Conservation (phyloP, 2,888 invertebrate species). For the Eretmocerus hayati region DNA sequence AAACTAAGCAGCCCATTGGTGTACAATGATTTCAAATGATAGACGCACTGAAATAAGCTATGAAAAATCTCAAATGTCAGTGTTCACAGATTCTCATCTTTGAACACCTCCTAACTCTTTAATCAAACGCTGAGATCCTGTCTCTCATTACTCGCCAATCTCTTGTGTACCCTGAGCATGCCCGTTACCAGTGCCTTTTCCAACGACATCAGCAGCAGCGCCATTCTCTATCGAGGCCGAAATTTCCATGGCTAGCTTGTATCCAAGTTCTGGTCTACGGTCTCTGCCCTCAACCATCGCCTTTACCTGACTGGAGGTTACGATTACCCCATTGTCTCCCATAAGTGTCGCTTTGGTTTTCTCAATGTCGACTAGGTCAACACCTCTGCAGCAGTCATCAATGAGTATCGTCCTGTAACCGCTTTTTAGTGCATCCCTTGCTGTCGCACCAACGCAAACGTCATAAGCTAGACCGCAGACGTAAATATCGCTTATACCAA, state of each 20-base stretch:
- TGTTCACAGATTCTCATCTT: no score
- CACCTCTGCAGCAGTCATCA: constrained; percentile 87
- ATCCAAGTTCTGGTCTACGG: constrained; percentile 78
- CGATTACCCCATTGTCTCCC: constrained; percentile 72
- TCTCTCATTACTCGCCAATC: no score
- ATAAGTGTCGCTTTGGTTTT: constrained; percentile 70
- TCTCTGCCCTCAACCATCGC: constrained; percentile 85
- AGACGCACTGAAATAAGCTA: no score
- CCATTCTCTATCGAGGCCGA: constrained; percentile 45
- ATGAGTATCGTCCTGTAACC: constrained; percentile 84
- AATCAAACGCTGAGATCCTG: no score
- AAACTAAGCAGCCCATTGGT: no score
- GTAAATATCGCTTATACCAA: constrained; percentile 84
- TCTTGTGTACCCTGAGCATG: no score
- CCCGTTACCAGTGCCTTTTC: no score
- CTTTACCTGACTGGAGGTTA: constrained; percentile 71
- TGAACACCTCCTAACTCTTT: no score
- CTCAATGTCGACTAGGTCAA: constrained; percentile 77
- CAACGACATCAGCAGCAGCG: background rate
- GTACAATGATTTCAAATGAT: no score
- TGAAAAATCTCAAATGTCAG: no score
- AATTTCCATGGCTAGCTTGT: constrained; percentile 79
- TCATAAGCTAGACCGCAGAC: constrained; percentile 94
- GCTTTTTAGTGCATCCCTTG: constrained; percentile 80
- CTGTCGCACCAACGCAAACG: constrained; percentile 89